phyloP scores from a whole-genome alignment of 2,113 vertebrate genomes.

The Tricholaema leucomelas region DNA sequence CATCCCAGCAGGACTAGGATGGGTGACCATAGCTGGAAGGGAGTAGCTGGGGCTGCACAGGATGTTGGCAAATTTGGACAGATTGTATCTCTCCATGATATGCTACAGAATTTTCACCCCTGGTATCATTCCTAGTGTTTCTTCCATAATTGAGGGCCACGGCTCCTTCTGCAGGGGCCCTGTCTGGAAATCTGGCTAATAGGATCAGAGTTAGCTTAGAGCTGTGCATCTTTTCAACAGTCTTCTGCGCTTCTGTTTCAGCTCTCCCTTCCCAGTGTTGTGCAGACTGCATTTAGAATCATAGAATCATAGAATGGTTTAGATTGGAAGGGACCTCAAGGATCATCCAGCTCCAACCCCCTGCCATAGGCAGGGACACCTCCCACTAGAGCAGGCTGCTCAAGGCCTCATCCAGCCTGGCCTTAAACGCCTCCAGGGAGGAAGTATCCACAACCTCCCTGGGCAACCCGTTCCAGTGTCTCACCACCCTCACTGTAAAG shows the following conservation, averaged over 20 bases:
- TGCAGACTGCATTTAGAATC: not conserved
- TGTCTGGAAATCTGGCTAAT: not conserved
- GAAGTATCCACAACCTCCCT: too few relatives aligned
- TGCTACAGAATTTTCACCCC: not conserved
- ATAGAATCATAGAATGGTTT: too few relatives aligned
- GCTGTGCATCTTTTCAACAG: not conserved
- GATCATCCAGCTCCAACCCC: too few relatives aligned
- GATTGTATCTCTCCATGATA: not conserved
- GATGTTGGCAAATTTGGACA: not conserved
- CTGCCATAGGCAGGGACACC: too few relatives aligned
- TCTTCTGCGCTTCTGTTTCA: not conserved
- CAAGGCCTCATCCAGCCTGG: too few relatives aligned
- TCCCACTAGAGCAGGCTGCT: too few relatives aligned
- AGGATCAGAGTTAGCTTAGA: not conserved
- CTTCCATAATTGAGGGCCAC: not conserved
- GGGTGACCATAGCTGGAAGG: not conserved
- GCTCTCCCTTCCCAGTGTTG: not conserved
- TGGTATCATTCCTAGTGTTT: not conserved
- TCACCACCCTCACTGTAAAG: too few relatives aligned
- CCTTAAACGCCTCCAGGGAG: too few relatives aligned
- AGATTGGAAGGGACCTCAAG: too few relatives aligned
- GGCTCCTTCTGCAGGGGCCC: not conserved
- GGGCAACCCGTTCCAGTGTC: too few relatives aligned
- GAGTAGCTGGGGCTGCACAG: not conserved
- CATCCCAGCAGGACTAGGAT: not conserved